phyloP scores from a whole-genome alignment of 64 coral and sea anemone genomes.

The Stichodactyla helianthus region DNA sequence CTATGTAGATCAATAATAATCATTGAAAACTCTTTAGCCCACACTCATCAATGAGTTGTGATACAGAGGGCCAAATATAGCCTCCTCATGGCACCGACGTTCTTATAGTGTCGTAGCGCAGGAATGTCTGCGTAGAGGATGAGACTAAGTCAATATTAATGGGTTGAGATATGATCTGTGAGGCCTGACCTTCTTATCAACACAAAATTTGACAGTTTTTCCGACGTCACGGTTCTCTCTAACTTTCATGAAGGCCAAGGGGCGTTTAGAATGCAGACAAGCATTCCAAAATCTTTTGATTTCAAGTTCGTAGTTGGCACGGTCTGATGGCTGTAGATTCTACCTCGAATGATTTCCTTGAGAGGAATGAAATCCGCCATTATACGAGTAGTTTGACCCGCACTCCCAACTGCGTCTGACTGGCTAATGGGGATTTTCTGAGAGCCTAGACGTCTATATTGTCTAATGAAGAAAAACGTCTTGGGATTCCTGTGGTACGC shows the following conservation, averaged over 20 bases:
- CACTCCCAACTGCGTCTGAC: neutral
- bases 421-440: no score
- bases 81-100: no score
- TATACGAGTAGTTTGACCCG: neutral
- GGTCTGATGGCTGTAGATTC: conserved; percentile 20
- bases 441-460: no score
- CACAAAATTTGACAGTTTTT: conserved; percentile 50
- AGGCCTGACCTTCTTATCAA: conserved; percentile 28
- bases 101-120: no score
- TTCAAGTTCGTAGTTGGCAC: conserved; percentile 5
- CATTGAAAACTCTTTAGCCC: no score
- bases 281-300: conserved; percentile 52
- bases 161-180: no score
- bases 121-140: no score
- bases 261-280: neutral
- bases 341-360: conserved; percentile 21
- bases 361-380: neutral
- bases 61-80: no score
- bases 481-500: neutral
- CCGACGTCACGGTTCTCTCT: conserved; percentile 20
- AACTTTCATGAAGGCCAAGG: conserved; percentile 33
- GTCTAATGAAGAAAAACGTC: no score
- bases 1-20: conserved; percentile 6
- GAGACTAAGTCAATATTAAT: no score
- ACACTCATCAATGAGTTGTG: no score